Evolutionary conservation across 2,888 invertebrate genomes (phyloP), one percentile per base, ranked within the genome.

Genomic region (Beris chalybata): DNA sequence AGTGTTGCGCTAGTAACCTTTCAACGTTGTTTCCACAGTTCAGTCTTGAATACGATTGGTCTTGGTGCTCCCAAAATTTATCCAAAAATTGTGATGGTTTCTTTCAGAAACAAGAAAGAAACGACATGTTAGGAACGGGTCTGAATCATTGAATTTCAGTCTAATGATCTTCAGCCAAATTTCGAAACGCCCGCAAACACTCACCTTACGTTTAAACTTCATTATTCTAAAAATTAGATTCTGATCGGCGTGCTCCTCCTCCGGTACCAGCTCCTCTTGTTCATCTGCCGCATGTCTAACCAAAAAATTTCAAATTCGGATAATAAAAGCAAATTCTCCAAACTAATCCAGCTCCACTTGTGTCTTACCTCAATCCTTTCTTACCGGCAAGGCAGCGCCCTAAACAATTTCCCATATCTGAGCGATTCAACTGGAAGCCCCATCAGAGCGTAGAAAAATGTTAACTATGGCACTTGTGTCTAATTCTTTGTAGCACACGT

Each of bases 11-110:
- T 5, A 38, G 9, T 31, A 31, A 45, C 44, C 55, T 32, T 22
- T 47, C 61, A 12, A 15, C 15, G 13, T 30, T 32, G 11, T 22
- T 47, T 45, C 38, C 22, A 6, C 15, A 31, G 30, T 73, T 76
- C 44, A 80, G 71, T 71, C 77, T 77, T 63, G 77, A 75, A 68
- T 80, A 80, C 70, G 75, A 76, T 53, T 74, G 69, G 61, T 75
- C 76, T 59, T 77, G 75, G 43, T 73, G 74, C 48, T 78, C 76
- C 76, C 77, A 76, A 69, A 79, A 78, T 48, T 74, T 76, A 54
- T 80, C 78, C 47, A 80, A 72, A 69, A 79, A 77, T 55, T 79
- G 76, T 45, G 78, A 75, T 38, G 73, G 74, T 65, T 75, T 76
- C 75, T 76, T 65, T 66, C 13, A 50, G 32, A 15, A 31, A 47